phyloP scores from a whole-genome alignment of 1,140 invertebrate species.

The Elysia chlorotica region DNA sequence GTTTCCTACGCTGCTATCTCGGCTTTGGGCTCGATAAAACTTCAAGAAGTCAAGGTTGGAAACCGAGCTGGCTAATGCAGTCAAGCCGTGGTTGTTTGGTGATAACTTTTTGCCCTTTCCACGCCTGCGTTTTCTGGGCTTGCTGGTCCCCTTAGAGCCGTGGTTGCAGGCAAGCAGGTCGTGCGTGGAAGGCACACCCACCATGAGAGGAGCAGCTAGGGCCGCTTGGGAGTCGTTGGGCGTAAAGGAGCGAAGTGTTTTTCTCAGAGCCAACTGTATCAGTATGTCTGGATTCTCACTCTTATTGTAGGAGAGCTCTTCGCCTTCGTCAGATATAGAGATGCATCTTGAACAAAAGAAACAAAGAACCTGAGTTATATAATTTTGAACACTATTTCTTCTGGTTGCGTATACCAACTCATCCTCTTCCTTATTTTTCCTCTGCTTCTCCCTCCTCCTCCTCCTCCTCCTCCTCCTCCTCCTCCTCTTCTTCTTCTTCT shows the following conservation, averaged over 20 bases:
- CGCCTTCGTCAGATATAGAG: slow-evolving; percentile 38
- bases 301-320: slow-evolving; percentile 28
- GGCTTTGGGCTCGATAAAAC: neutral
- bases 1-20: neutral
- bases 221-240: neutral
- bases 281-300: slow-evolving; percentile 24
- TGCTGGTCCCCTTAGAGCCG: slow-evolving; percentile 21
- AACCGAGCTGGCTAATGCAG: neutral
- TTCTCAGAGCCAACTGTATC: slow-evolving; percentile 18
- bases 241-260: no score
- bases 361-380: neutral
- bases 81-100: neutral
- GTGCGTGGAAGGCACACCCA: neutral
- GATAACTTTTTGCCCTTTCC: neutral
- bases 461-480: neutral
- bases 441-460: neutral
- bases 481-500: neutral
- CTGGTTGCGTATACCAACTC: neutral
- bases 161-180: slow-evolving; percentile 17
- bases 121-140: neutral
- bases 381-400: neutral
- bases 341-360: slow-evolving; percentile 28
- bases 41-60: neutral
- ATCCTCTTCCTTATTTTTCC: neutral
- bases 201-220: neutral